phyloP scores from a whole-genome alignment of 35 echinoderm and acorn worm genomes.

The Lytechinus variegatus region DNA sequence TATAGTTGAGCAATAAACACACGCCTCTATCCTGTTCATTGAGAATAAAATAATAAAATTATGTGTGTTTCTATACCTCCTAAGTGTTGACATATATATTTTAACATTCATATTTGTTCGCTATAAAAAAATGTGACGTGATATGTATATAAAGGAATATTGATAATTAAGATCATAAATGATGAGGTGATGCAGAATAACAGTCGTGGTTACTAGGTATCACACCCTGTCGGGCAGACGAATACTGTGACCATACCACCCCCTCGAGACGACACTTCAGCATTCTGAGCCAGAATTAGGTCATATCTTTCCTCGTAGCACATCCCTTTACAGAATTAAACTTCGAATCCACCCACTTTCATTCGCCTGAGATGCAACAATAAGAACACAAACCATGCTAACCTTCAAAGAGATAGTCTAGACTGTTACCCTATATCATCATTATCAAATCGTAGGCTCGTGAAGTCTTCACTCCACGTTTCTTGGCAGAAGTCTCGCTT shows the following conservation, averaged over 20 bases:
- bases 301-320: slow-evolving; percentile 35
- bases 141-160: not conserved
- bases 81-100: not conserved
- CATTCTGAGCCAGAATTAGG: not conserved
- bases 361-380: slow-evolving; percentile 35
- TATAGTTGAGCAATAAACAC: not conserved
- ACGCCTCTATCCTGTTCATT: not conserved
- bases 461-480: slow-evolving; percentile 5
- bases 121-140: not conserved
- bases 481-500: slow-evolving; percentile 20
- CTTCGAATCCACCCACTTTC: slow-evolving; percentile 48
- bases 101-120: not conserved
- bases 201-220: not conserved
- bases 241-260: not conserved
- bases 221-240: slow-evolving; percentile 2
- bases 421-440: slow-evolving; percentile 27
- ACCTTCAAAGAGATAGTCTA: slow-evolving; percentile 33
- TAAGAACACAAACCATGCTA: slow-evolving; percentile 11
- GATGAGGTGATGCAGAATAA: not conserved
- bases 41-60: not conserved
- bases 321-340: slow-evolving; percentile 41
- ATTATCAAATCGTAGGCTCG: not conserved
- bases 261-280: slow-evolving; percentile 22
- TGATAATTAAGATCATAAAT: not conserved
- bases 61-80: no score